Base-by-base conservation (phyloP, 2,113 vertebrate species). In the Plectropomus leopardus region DNA sequence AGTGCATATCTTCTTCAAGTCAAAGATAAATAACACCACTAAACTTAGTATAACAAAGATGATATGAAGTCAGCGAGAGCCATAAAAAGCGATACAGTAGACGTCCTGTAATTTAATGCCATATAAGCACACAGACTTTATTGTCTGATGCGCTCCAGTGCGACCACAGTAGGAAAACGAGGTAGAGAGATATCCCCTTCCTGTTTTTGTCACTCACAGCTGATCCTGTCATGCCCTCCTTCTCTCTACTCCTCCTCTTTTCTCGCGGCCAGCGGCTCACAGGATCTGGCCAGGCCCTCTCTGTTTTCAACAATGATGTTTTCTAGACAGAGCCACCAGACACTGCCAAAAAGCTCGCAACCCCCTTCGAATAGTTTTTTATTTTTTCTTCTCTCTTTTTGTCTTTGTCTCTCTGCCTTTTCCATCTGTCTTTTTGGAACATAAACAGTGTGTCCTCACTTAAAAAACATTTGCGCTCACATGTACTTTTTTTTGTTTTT, bases 171-270 rank as follows among this genome's bases (percentile, higher is more conserved):
- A 90, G 93, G 92, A 93, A 93, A 94, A 82, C 86, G 83, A 92
- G 88, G 85, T 83, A 76, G 82, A 92, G 90, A 93, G 89, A 94
- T 94, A 93, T 94, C 92, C 93, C 87, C 93, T 95, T 95, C 94
- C 93, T 94, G 94, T 94, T 94, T 94, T 94, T 93, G 93, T 93
- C 90, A 94, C 85, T 92, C 89, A 89, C 90, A 88, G 92, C 93
- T 93, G 92, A 94, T 94, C 89, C 80, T 69, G 87, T 77, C 88
- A 86, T 92, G 89, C 91, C 89, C 88, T 90, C 86, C 92, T 88
- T 76, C 75, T 71, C 78, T 65, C 80, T 34, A 21, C 88, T 89
- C 90, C 90, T 84, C 82, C 88, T 90, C 79, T 82, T 81, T 64
- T 88, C 83, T 85, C 67, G 45, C 11, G 23, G 80, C 84, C 85